phyloP scores from a whole-genome alignment of 2,797 vertebrate genomes.

The Morus bassanus region DNA sequence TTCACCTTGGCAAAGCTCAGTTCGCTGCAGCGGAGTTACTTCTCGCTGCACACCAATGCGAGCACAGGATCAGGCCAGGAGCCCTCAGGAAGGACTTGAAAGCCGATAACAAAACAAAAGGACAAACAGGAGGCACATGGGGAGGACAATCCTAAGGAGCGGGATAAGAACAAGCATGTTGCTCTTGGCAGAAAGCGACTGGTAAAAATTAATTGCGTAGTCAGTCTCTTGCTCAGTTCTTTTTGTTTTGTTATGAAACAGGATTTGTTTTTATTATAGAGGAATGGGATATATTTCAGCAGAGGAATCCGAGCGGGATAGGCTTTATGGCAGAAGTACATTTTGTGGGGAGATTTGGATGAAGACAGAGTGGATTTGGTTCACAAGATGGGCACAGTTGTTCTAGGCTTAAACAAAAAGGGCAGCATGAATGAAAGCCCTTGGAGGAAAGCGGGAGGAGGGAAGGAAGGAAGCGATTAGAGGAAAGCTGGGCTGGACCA shows the following conservation, averaged over 20 bases:
- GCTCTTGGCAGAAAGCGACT: conserved; percentile 42
- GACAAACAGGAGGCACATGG: conserved; percentile 16
- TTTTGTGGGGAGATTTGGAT: not conserved
- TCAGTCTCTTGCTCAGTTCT: not conserved
- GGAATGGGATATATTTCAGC: not conserved
- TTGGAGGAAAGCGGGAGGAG: not conserved
- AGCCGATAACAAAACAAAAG: not conserved
- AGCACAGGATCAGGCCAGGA: not conserved
- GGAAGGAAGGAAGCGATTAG: not conserved
- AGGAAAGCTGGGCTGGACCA: not conserved
- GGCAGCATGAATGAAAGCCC: not conserved
- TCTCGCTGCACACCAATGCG: not conserved
- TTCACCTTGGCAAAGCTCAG: not conserved
- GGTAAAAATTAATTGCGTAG: not conserved
- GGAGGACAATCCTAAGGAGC: not conserved
- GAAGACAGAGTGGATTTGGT: not conserved
- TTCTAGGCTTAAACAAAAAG: not conserved
- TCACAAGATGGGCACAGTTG: not conserved
- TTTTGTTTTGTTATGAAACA: conserved; percentile 44
- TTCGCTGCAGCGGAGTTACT: not conserved
- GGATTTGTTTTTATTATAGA: conserved; percentile 16
- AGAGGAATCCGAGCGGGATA: not conserved
- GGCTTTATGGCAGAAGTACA: not conserved
- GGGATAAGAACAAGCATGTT: conserved; percentile 22
- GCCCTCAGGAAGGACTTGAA: not conserved